Percentiles rank a stretch among this genome's conserved stretches.
Conservation (phyloP, 2,888 invertebrate species). For the Tetragnatha montana region DNA sequence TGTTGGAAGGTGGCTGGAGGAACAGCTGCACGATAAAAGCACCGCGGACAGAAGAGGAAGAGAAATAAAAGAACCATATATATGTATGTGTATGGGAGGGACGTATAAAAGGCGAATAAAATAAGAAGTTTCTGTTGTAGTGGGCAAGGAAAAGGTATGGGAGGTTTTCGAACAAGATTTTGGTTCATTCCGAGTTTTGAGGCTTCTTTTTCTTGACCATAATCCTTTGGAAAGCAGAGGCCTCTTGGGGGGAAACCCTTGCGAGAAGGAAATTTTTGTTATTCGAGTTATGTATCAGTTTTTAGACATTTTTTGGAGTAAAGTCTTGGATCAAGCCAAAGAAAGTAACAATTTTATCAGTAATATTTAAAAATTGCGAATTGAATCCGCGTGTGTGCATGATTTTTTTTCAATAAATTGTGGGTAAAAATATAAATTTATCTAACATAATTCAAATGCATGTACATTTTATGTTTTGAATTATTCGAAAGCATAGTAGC, state of each 20-base stretch:
- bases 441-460: no score
- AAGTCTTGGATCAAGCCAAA: no score
- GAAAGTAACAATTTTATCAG: no score
- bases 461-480: no score
- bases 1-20: background rate
- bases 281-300: no score
- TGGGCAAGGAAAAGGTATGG: conserved; percentile 7
- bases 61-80: conserved; percentile 7
- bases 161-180: conserved; percentile 31
- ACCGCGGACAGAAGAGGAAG: conserved; percentile 6
- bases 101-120: conserved; percentile 29
- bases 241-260: background rate
- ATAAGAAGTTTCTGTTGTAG: conserved; percentile 23
- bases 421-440: no score
- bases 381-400: no score
- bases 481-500: no score
- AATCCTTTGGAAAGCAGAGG: conserved; percentile 14
- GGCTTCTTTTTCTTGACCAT: conserved; percentile 2
- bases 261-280: background rate
- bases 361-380: no score
- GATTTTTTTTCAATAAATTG: no score
- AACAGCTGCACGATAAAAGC: conserved; percentile 11
- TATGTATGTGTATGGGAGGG: conserved; percentile 16
- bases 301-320: no score
- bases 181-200: conserved; percentile 20